Base-by-base conservation (phyloP, 2,797 vertebrate genomes). In the Rallus crepitans region DNA sequence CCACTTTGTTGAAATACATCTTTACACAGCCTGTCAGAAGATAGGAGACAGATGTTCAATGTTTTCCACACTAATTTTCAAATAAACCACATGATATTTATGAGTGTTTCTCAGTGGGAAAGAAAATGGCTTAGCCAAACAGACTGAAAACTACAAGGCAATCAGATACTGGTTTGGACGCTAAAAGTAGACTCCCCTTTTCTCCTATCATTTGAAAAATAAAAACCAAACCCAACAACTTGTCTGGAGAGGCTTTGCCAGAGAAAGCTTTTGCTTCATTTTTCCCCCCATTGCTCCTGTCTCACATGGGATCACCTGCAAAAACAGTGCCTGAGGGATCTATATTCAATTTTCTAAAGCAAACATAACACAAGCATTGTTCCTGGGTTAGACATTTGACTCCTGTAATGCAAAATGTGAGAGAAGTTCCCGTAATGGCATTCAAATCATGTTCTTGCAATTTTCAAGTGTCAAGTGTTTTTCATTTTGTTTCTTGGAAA, bases 401-500 rank as follows among this genome's bases (percentile, higher is more conserved):
- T 90, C 64, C 45, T 86, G 81, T 89, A 96, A 96, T 81, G 88
- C 23, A 92, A 96, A 97, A 97, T 92, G 82, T 97, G 96, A 96
- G 87, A 97, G 63, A 97, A 96, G 88, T 95, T 93, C 80, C 89
- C 93, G 89, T 94, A 95, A 97, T 96, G 87, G 72, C 82, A 97
- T 98, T 98, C 96, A 97, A 97, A 98, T 96, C 66, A 91, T 94
- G 94, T 96, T 89, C 92, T 95, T 97, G 80, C 28, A 89, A 91
- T 97, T 98, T 97, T 96, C 90, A 96, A 97, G 95, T 75, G 83
- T 96, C 82, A 96, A 97, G 80, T 95, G 89, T 80, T 98, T 97
- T 97, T 96, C 66, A 93, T 97, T 97, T 96, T 89, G 40, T 78
- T 94, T 96, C 85, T 88, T 69, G 75, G 80, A 76, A 94, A 94